Base-by-base conservation (phyloP, 2,888 invertebrate genomes). In the Pelosia muscerda region DNA sequence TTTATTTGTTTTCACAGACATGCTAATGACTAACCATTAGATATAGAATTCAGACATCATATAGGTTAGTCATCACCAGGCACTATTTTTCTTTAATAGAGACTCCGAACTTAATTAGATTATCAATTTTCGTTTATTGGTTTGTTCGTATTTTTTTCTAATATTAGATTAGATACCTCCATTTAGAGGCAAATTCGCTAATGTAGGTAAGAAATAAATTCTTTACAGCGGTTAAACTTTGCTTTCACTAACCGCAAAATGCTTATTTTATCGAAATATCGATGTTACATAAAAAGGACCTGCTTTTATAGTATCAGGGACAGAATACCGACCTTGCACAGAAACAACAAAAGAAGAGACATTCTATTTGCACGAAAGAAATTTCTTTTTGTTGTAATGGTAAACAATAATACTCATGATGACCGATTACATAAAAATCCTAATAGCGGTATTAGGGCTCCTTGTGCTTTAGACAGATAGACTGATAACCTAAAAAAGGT, bases 131-230 rank as follows among this genome's bases (percentile, higher is more conserved):
- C n/a, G n/a, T n/a, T n/a, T n/a, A n/a, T n/a, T n/a, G n/a, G 15
- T 54, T 54, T 54, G 25, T 54, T 54, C 25, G 10, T 4, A 13
- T 54, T 22, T 13, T 5, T 13, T 23, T 23, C 22, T 13, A 34
- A 34, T 13, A 11, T 34, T 34, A 1, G 13, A n/a, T n/a, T n/a
- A n/a, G n/a, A n/a, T n/a, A n/a, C n/a, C n/a, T n/a, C n/a, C n/a
- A n/a, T n/a, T n/a, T n/a, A n/a, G n/a, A n/a, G n/a, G n/a, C n/a
- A n/a, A n/a, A n/a, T n/a, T 69, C 57, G 60, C 28, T 57, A 61
- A 75, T 67, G 15, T n/a, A n/a, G n/a, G n/a, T n/a, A 75, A 78
- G 76, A 76, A 23, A 73, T 38, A 70, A 71, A 78, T 73, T 74
- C 63, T 63, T 62, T 59, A 69, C 38, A 25, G 60, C 22, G 19